These are phyloP conservation scores for Isichthys henryi DNA, from an alignment of 2,113 vertebrate genomes.

Conservation along the genomic window DNA sequence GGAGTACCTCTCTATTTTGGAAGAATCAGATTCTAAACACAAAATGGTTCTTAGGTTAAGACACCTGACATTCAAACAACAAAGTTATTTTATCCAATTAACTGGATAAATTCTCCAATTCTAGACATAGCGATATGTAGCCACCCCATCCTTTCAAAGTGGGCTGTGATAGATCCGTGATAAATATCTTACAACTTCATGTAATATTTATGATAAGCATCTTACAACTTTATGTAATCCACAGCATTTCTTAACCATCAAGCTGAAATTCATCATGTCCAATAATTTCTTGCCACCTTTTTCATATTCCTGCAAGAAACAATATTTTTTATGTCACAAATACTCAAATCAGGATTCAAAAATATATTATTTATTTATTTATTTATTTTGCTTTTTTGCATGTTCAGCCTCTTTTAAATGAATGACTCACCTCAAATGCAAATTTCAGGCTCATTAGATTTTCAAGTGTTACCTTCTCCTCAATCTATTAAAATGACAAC, in stretches of 20 bases:
- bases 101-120: too few species aligned
- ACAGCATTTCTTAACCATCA: slow-evolving; percentile 54
- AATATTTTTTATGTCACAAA: background rate
- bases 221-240: slow-evolving; percentile 48
- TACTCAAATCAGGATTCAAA: background rate
- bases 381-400: background rate
- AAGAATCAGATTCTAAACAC: background rate
- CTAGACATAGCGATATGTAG: background rate
- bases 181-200: background rate
- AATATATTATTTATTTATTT: background rate
- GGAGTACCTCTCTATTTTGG: background rate
- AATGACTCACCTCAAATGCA: slow-evolving; percentile 58
- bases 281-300: slow-evolving; percentile 43
- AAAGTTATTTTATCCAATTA: background rate
- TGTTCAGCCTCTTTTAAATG: background rate
- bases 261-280: slow-evolving; percentile 52
- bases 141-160: background rate
- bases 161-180: background rate
- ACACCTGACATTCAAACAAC: background rate
- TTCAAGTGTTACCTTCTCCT: slow-evolving; percentile 57
- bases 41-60: background rate
- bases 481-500: slow-evolving; percentile 42
- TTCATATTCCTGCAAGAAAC: slow-evolving; percentile 50
- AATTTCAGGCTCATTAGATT: slow-evolving; percentile 53
- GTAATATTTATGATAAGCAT: background rate